phyloP scores from a whole-genome alignment of 2,113 vertebrate species.

The Xyliphius kryptos region DNA sequence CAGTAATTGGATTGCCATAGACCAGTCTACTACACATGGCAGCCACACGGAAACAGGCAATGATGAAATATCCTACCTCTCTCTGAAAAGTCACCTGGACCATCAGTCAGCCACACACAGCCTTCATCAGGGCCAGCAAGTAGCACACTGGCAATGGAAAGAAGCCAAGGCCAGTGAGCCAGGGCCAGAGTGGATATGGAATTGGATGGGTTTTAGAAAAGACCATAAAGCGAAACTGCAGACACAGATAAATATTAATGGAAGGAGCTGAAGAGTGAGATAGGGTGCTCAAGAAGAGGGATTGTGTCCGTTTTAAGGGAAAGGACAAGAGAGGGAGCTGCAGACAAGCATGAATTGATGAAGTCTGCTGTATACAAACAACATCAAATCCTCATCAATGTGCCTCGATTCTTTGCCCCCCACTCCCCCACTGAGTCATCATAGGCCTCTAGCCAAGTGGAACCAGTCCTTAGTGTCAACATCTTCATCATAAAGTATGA shows the following conservation, averaged over 20 bases:
- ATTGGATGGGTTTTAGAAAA: constrained; percentile 12
- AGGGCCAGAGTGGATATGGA: constrained; percentile 18
- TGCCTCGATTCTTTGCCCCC: constrained; percentile 2
- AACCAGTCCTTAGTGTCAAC: constrained; percentile 50
- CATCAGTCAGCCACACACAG: constrained; percentile 29
- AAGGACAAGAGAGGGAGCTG: constrained; percentile 12
- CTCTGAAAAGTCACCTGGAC: constrained; percentile 21
- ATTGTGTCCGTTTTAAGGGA: constrained; percentile 5
- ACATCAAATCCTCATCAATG: constrained; percentile 15
- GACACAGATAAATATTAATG: constrained; percentile 12
- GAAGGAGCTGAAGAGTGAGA: not conserved
- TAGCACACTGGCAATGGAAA: constrained; percentile 3
- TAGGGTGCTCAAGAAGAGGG: constrained; percentile 4
- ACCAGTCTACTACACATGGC: not conserved
- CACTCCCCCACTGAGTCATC: constrained; percentile 34
- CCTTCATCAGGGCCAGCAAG: constrained; percentile 7
- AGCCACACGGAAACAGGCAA: constrained; percentile 1
- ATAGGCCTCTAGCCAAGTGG: constrained; percentile 52
- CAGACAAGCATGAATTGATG: not conserved
- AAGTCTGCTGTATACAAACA: constrained; percentile 24
- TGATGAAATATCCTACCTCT: constrained; percentile 10
- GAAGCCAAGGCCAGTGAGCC: constrained; percentile 13
- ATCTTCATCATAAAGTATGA: constrained; percentile 54
- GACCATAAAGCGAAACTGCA: constrained; percentile 1
- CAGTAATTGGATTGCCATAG: not conserved